Conservation (phyloP, 2,888 invertebrate genomes). For the Agriopis leucophaearia region DNA sequence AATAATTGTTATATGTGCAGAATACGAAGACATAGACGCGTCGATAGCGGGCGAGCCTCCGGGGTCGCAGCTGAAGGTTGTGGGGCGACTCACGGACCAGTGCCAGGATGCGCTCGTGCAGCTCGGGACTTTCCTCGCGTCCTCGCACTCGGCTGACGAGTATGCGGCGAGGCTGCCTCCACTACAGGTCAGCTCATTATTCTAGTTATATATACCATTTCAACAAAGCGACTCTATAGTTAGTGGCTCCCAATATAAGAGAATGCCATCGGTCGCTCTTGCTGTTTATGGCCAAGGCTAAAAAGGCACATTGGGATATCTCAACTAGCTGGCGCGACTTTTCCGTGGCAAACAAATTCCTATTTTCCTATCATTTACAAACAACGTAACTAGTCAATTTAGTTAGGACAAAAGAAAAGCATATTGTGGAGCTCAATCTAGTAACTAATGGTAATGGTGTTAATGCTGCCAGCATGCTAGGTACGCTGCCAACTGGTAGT, state of each 20-base stretch:
- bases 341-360: background rate
- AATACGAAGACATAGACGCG: constrained; percentile 66
- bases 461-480: too few relatives aligned
- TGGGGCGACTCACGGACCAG: constrained; percentile 94
- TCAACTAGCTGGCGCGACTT: background rate
- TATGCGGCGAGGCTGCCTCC: constrained; percentile 95
- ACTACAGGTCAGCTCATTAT: constrained; percentile 82
- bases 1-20: constrained; percentile 48
- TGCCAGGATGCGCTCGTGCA: constrained; percentile 99
- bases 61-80: constrained; percentile 94
- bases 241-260: too few relatives aligned
- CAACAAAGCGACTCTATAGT: too few relatives aligned
- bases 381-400: too few relatives aligned
- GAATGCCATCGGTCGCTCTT: background rate
- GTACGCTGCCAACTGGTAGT: too few relatives aligned
- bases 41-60: constrained; percentile 84
- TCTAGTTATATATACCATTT: background rate
- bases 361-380: too few relatives aligned
- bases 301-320: background rate
- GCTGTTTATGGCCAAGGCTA: background rate
- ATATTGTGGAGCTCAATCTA: too few relatives aligned
- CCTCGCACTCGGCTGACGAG: constrained; percentile 97
- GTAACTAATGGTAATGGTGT: too few relatives aligned
- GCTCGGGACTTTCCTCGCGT: constrained; percentile 98
- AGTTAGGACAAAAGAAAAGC: too few relatives aligned